Conservation (phyloP, 1,140 invertebrate species). For the Ooceraea biroi region DNA sequence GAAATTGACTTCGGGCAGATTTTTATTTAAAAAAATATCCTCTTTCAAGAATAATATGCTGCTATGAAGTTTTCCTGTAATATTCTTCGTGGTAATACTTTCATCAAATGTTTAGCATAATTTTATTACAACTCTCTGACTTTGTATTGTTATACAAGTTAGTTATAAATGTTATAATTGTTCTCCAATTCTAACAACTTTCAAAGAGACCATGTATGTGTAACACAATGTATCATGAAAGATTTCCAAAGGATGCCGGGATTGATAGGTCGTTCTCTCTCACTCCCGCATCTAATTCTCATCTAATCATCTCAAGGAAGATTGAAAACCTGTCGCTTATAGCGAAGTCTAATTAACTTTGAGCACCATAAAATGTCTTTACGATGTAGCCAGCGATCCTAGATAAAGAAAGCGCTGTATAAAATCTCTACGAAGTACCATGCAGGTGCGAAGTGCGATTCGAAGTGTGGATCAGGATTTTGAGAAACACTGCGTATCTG, state of each 20-base stretch:
- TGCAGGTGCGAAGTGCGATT: too few species aligned
- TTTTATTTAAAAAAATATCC: neutral
- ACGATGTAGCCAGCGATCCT: too few species aligned
- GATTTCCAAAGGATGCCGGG: neutral
- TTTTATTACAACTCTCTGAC: neutral
- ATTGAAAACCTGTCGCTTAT: too few species aligned
- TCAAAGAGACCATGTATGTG: neutral
- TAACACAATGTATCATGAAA: too few species aligned
- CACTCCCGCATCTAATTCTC: slow-evolving; percentile 3
- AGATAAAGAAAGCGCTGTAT: too few species aligned
- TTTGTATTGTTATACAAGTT: neutral
- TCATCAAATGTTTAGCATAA: neutral
- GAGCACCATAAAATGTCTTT: too few species aligned
- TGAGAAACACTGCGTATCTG: slow-evolving; percentile 83
- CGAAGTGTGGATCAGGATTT: slow-evolving; percentile 75
- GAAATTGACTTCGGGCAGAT: slow-evolving; percentile 14
- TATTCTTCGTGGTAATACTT: neutral
- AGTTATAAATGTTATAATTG: too few species aligned
- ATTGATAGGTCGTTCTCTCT: neutral
- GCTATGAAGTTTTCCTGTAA: neutral
- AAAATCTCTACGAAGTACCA: too few species aligned
- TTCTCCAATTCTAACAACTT: neutral
- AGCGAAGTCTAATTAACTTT: neutral
- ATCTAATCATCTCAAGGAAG: slow-evolving; percentile 10
- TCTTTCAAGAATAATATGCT: neutral